Evolutionary conservation across 2,797 vertebrate species (phyloP).

Genomic region (Anas bahamensis): DNA sequence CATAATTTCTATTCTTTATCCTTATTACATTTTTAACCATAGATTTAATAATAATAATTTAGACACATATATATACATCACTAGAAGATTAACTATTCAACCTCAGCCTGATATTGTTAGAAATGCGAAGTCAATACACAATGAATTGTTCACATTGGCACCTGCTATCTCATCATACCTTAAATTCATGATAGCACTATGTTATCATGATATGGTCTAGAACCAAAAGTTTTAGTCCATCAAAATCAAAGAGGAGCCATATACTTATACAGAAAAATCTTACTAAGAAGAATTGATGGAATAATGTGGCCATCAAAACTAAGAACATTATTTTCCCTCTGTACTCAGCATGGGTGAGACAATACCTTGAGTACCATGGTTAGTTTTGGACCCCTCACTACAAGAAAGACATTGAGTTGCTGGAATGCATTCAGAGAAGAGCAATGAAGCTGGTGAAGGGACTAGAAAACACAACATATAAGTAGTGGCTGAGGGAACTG

Average conservation of each 20-base stretch:
- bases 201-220: too few species aligned
- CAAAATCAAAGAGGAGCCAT: background rate
- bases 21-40: background rate
- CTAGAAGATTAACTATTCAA: background rate
- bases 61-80: background rate
- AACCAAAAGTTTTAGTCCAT: background rate
- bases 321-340: too few species aligned
- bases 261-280: background rate
- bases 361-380: too few species aligned
- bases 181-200: background rate
- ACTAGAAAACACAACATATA: too few species aligned
- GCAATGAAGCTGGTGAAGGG: too few species aligned
- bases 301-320: background rate
- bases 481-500: too few species aligned
- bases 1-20: background rate
- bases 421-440: too few species aligned
- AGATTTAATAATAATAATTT: background rate
- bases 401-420: too few species aligned
- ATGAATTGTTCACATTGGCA: background rate
- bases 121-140: background rate
- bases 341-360: too few species aligned
- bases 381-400: too few species aligned
- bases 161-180: background rate
- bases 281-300: background rate
- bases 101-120: background rate